Evolutionary conservation across 2,113 vertebrate species (phyloP).

Genomic region (Erinaceus europaeus): DNA sequence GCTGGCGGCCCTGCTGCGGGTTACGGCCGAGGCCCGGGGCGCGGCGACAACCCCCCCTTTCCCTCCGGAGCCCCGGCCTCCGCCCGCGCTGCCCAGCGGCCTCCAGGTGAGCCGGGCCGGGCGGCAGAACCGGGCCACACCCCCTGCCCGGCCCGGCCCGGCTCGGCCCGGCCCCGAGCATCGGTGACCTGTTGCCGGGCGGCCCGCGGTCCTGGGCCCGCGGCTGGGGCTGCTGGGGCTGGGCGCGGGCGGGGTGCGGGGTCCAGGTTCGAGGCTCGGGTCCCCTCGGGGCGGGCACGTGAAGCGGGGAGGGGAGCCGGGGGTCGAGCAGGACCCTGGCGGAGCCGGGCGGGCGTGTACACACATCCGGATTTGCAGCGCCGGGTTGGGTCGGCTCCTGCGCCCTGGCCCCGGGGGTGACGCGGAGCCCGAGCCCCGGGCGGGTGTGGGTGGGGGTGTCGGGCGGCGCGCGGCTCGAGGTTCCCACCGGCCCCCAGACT

Average conservation of each 20-base stretch:
- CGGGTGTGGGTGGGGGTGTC: background rate
- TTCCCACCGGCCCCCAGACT: too few relatives aligned
- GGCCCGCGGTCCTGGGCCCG: background rate
- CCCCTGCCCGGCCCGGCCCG: conserved; percentile 28
- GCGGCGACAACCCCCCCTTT: background rate
- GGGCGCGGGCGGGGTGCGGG: background rate
- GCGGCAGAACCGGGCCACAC: conserved; percentile 56
- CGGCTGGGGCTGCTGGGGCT: background rate
- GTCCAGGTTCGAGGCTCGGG: background rate
- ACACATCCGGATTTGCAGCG: conserved; percentile 38
- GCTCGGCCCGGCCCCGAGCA: background rate
- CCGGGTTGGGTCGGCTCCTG: conserved; percentile 34
- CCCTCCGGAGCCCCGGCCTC: background rate
- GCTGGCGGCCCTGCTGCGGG: background rate
- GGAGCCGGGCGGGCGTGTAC: conserved; percentile 3
- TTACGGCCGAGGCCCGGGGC: background rate
- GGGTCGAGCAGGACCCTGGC: too few relatives aligned
- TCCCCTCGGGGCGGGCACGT: too few relatives aligned
- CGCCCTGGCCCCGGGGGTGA: conserved; percentile 44
- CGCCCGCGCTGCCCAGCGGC: background rate
- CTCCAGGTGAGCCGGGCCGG: conserved; percentile 33
- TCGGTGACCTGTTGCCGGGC: conserved; percentile 70
- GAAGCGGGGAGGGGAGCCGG: too few relatives aligned
- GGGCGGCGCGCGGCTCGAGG: conserved; percentile 38
- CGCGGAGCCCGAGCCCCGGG: background rate